Evolutionary conservation across 2,113 vertebrate genomes (phyloP), one percentile per base, ranked within the genome.

Genomic region (Ptyas mucosa): DNA sequence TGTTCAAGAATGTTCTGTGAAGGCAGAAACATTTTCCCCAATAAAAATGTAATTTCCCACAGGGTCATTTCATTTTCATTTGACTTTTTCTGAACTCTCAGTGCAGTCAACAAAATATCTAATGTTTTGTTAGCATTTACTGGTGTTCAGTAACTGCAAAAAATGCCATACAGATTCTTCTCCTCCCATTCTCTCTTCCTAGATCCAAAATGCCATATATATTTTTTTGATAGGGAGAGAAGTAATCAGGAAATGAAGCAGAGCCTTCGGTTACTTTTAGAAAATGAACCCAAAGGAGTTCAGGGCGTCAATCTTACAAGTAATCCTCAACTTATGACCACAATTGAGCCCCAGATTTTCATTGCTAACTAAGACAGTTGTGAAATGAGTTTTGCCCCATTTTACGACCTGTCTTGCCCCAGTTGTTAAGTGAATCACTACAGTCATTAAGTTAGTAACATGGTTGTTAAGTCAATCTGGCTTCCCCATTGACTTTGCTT

Each of bases 1-100:
- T 81, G 39, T n/a, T 89, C 46, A 49, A 49, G 46, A 49, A 49
- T 46, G 43, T 46, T 46, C 46, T 88, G 61, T 89, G 21, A 75
- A 24, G 51, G 61, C 86, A 89, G 91, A 92, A 89, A 88, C 34
- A 4, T 81, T 92, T 89, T 49, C 87, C 91, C 91, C 91, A 92
- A 92, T 92, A 92, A 92, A 92, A 92, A 92, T 81, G 52, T 92
- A 92, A 92, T 92, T 92, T 92, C 91, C 91, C 91, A 89, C 34
- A 89, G 91, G 61, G 89, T 43, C 87, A 49, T 89, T 92, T 89
- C 87, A 92, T 92, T 92, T 92, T 89, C 91, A 92, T 92, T 88
- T 88, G 34, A 81, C 91, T 92, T 75, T 91, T 89, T 92, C 61
- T 75, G 87, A 81, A 75, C 87, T 39, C 91, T 92, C 26, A 2